Conservation (phyloP, 2,797 vertebrate species). For the Mionectes olivaceus region DNA sequence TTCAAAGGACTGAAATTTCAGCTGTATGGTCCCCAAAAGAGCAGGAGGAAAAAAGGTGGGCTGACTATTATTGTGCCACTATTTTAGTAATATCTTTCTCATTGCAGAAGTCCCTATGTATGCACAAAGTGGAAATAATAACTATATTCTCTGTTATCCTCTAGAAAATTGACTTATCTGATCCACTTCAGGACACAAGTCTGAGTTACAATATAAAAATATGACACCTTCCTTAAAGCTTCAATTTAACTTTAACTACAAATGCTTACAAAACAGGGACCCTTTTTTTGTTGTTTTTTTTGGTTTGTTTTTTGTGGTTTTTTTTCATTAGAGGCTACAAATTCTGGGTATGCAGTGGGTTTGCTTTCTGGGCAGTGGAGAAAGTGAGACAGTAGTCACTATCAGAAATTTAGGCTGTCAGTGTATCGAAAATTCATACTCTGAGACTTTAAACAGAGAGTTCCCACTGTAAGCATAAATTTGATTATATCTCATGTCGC, state of each 20-base stretch:
- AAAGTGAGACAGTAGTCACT: accelerated
- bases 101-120: background rate
- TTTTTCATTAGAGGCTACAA: background rate
- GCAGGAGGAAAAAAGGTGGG: background rate
- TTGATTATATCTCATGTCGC: background rate
- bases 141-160: background rate
- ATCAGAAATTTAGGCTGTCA: background rate
- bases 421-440: background rate
- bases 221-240: background rate
- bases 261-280: background rate
- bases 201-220: background rate
- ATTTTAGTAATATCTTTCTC: background rate
- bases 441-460: background rate
- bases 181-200: background rate
- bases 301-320: background rate
- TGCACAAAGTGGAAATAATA: background rate
- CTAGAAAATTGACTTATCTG: background rate
- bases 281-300: background rate
- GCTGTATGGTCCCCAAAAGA: background rate
- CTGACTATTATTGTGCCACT: background rate
- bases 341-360: background rate
- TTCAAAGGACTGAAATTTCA: background rate
- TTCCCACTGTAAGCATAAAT: background rate
- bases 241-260: background rate
- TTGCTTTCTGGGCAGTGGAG: background rate